phyloP scores from a whole-genome alignment of 1,140 invertebrate species.

The Bombus polaris region DNA sequence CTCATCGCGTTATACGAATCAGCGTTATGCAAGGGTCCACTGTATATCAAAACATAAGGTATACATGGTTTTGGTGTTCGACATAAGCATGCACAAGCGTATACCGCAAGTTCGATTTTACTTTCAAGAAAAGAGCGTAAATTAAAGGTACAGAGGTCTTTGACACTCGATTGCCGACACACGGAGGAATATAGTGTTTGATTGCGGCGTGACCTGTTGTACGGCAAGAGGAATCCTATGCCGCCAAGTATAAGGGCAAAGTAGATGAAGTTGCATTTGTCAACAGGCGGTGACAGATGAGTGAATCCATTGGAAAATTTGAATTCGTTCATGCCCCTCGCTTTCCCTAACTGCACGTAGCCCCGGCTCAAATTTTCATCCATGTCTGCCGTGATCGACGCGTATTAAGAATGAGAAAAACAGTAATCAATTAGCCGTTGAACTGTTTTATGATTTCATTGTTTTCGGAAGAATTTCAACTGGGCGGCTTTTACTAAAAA shows the following conservation, averaged over 20 bases:
- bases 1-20: background rate
- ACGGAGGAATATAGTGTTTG: constrained; percentile 2
- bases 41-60: background rate
- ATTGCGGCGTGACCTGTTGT: constrained; percentile 88
- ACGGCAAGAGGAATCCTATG: constrained; percentile 94
- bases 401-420: background rate
- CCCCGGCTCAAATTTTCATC: constrained; percentile 87
- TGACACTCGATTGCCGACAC: constrained; percentile 7
- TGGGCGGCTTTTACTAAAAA: background rate
- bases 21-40: background rate
- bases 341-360: constrained; percentile 86
- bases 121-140: background rate
- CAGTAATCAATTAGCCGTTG: background rate
- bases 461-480: background rate
- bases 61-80: background rate
- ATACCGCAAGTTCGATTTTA: background rate
- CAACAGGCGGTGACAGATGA: constrained; percentile 87
- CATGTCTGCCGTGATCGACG: constrained; percentile 80
- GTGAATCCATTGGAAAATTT: constrained; percentile 83
- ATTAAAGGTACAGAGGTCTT: background rate
- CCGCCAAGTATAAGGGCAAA: constrained; percentile 91
- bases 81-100: background rate
- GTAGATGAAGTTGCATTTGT: constrained; percentile 91
- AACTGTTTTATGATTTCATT: constrained; percentile 40
- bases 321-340: constrained; percentile 82